These are phyloP conservation scores for Epinotia bilunana DNA, from an alignment of 2,888 invertebrate species.

Conservation along the genomic window DNA sequence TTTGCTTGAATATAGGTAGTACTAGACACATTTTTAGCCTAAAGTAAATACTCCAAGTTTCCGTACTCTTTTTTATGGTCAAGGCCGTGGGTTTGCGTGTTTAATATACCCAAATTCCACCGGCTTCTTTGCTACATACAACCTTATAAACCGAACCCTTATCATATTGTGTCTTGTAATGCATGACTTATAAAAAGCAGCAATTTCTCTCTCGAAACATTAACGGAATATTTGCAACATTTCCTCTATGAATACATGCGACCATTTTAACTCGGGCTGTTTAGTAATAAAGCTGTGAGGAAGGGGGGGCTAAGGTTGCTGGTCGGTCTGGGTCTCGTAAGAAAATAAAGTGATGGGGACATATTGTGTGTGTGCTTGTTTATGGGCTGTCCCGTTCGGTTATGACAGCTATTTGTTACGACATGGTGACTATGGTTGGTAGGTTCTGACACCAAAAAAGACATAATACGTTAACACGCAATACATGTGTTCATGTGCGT, in stretches of 20 bases:
- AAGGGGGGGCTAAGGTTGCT: background rate
- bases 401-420: slow-evolving; percentile 35
- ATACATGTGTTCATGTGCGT: too few species aligned
- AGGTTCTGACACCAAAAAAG: background rate
- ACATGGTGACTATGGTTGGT: slow-evolving; percentile 18
- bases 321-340: background rate
- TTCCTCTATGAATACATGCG: slow-evolving; percentile 23
- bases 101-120: background rate
- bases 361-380: slow-evolving; percentile 30
- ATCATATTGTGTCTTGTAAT: slow-evolving; percentile 22
- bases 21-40: too few species aligned
- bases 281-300: background rate
- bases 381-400: slow-evolving; percentile 36
- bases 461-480: too few species aligned
- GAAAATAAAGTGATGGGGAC: slow-evolving; percentile 21
- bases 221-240: slow-evolving; percentile 28
- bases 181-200: slow-evolving; percentile 32
- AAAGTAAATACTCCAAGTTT: too few species aligned
- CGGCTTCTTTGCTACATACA: background rate
- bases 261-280: background rate
- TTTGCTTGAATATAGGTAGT: too few species aligned
- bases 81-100: background rate
- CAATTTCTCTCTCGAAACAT: slow-evolving; percentile 33
- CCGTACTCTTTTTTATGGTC: too few species aligned
- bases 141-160: slow-evolving; percentile 2